phyloP scores from a whole-genome alignment of 92 coral and sea anemone genomes.

The Hydrozoanthus gracilis region DNA sequence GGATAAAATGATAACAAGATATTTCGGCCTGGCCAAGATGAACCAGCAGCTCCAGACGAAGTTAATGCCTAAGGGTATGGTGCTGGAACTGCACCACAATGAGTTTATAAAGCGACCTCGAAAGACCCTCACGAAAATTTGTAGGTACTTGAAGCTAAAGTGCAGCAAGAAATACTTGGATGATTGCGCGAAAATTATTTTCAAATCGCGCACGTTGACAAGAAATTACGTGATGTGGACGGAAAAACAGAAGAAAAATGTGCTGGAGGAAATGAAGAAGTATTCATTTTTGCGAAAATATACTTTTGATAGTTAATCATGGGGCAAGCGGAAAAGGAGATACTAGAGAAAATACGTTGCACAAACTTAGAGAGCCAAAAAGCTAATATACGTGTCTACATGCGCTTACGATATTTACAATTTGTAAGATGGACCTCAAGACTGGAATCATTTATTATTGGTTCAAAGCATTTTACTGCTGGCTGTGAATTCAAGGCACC shows the following conservation, averaged over 20 bases:
- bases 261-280: constrained; percentile 18
- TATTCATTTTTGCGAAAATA: constrained; percentile 35
- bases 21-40: constrained; percentile 40
- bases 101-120: constrained; percentile 40
- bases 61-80: constrained; percentile 12
- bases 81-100: constrained; percentile 25
- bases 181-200: constrained; percentile 47
- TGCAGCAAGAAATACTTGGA: constrained; percentile 45
- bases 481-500: too few species aligned
- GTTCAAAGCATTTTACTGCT: too few species aligned
- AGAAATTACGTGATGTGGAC: constrained; percentile 48
- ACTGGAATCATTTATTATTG: too few species aligned
- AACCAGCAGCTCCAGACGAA: constrained; percentile 27
- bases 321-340: not conserved
- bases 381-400: not conserved
- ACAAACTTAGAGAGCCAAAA: not conserved
- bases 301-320: constrained; percentile 23
- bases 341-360: not conserved
- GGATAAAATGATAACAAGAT: constrained; percentile 41
- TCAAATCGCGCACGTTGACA: constrained; percentile 33
- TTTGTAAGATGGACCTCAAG: too few species aligned
- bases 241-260: constrained; percentile 25
- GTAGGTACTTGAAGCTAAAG: constrained; percentile 35
- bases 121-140: constrained; percentile 39
- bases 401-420: not conserved